These are phyloP conservation scores for Anthopleura sola DNA, from an alignment of 64 coral and sea anemone genomes.

Conservation along the genomic window DNA sequence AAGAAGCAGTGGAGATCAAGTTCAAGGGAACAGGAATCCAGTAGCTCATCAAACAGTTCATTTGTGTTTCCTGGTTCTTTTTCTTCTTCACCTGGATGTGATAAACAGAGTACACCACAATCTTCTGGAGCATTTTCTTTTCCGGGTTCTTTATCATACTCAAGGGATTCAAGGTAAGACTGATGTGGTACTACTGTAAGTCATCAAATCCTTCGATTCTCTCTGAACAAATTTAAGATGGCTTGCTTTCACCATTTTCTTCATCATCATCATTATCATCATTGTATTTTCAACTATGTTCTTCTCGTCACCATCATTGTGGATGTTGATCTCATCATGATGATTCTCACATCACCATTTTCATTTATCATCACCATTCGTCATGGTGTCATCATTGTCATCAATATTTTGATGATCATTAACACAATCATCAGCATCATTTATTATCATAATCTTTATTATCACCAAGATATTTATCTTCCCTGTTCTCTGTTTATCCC, in stretches of 20 bases:
- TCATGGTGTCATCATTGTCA: too few species aligned
- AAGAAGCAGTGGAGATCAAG: neutral
- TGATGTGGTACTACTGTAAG: neutral
- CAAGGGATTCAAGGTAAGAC: slow-evolving; percentile 9
- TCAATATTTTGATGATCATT: too few species aligned
- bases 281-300: neutral
- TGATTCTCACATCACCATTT: too few species aligned
- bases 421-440: too few species aligned
- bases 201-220: neutral
- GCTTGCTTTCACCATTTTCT: too few species aligned
- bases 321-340: neutral
- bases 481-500: too few species aligned
- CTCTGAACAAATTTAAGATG: too few species aligned
- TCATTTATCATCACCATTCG: neutral
- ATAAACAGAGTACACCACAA: neutral
- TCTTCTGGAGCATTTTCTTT: neutral
- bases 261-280: neutral
- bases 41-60: neutral
- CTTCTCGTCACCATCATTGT: neutral
- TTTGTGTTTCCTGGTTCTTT: neutral
- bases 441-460: too few species aligned
- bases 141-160: neutral
- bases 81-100: neutral
- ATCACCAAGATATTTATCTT: too few species aligned
- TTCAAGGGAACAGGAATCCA: neutral